phyloP scores from a whole-genome alignment of 2,113 vertebrate species.

The Murina feae region DNA sequence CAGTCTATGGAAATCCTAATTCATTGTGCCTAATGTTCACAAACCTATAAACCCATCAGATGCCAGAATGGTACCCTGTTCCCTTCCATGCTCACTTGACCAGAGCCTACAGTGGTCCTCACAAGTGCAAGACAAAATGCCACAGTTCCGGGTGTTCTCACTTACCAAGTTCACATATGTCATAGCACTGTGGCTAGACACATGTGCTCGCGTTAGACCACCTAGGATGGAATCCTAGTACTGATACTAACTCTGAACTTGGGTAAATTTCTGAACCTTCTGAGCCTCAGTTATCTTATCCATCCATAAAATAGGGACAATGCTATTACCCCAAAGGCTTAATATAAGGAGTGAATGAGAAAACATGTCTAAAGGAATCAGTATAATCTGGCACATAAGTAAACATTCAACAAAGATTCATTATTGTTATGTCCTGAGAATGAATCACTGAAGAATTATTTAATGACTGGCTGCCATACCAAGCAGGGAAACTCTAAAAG shows the following conservation, averaged over 20 bases:
- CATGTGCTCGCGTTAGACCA: neutral
- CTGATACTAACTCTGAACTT: neutral
- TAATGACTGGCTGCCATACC: neutral
- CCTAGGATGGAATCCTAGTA: neutral
- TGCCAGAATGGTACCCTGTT: neutral
- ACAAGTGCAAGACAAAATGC: neutral
- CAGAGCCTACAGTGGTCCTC: neutral
- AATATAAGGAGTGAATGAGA: neutral
- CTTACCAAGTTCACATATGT: neutral
- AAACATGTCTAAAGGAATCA: neutral
- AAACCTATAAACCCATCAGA: neutral
- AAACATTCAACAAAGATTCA: neutral
- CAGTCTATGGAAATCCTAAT: neutral
- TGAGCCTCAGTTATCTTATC: neutral
- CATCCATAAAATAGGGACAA: neutral
- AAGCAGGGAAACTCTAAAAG: neutral
- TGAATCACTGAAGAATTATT: neutral
- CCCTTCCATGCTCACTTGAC: neutral
- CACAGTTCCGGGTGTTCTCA: neutral
- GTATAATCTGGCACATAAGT: neutral
- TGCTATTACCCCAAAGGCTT: neutral
- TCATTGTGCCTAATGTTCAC: neutral
- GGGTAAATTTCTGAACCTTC: neutral
- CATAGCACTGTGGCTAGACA: neutral
- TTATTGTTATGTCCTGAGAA: neutral